Percentiles rank a stretch among this genome's conserved stretches.
Evolutionary conservation across 2,113 vertebrate genomes (phyloP).

Genomic region (Sardina pilchardus): DNA sequence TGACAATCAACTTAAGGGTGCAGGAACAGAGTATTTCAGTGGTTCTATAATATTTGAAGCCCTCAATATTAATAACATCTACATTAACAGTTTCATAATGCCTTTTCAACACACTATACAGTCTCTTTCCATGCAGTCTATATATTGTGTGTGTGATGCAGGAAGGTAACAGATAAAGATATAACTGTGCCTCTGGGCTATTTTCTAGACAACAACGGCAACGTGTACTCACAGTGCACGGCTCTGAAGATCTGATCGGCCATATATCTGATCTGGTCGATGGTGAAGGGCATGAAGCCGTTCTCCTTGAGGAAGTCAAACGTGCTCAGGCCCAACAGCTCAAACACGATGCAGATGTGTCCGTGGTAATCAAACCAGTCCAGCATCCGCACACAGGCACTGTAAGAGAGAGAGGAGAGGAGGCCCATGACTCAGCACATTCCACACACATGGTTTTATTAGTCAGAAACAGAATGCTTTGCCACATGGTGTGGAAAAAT

Average conservation of each 20-base stretch:
- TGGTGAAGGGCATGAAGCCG: conserved; percentile 84
- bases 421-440: conserved; percentile 4
- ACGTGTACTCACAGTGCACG: conserved; percentile 84
- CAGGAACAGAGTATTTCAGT: neutral
- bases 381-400: conserved; percentile 90
- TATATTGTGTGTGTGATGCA: neutral
- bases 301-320: conserved; percentile 91
- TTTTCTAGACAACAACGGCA: neutral
- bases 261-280: conserved; percentile 91
- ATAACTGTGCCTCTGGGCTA: neutral
- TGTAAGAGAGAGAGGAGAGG: conserved; percentile 39
- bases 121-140: neutral
- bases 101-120: neutral
- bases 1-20: neutral
- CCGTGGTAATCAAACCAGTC: conserved; percentile 91
- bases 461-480: neutral
- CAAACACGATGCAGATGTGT: conserved; percentile 93
- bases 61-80: neutral
- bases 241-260: conserved; percentile 90
- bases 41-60: neutral
- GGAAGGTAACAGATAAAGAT: neutral
- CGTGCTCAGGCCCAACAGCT: conserved; percentile 90
- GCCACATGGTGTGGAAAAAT: conserved; percentile 13
- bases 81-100: neutral
- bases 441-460: conserved; percentile 11